A percentile compares a stretch with the other conserved stretches of the same genome.
Evolutionary conservation across 2,113 vertebrate species (phyloP).

Genomic region (Amblyopsis rosae): DNA sequence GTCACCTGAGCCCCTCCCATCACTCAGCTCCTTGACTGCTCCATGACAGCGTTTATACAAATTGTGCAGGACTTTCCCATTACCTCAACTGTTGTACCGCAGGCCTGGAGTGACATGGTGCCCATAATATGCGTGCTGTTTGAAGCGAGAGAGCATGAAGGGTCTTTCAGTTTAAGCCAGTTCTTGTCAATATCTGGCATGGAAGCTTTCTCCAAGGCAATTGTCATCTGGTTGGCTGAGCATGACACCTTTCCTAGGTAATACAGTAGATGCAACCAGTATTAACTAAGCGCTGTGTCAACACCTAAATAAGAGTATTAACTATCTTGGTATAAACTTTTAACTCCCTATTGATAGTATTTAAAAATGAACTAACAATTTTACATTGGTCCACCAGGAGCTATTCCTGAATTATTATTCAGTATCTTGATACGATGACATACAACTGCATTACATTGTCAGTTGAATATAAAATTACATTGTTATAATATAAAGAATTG

Average conservation of each 20-base stretch:
- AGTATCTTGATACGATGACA: too few species aligned
- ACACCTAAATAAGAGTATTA: too few species aligned
- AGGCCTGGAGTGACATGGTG: constrained; percentile 64
- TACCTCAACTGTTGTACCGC: constrained; percentile 73
- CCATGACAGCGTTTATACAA: too few species aligned
- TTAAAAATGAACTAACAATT: too few species aligned
- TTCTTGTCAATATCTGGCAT: constrained; percentile 62
- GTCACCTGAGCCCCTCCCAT: too few species aligned
- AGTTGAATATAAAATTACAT: not conserved
- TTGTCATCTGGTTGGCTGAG: constrained; percentile 56
- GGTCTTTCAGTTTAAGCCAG: constrained; percentile 64
- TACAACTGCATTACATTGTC: too few species aligned
- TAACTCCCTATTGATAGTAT: too few species aligned
- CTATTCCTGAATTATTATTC: too few species aligned
- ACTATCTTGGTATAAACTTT: too few species aligned
- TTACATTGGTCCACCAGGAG: too few species aligned
- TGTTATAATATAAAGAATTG: not conserved
- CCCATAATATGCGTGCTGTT: constrained; percentile 71
- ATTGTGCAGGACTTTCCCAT: not conserved
- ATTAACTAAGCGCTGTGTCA: too few species aligned
- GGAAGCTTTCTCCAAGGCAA: constrained; percentile 59
- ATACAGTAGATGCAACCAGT: not conserved
- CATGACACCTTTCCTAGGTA: constrained; percentile 60
- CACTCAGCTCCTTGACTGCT: too few species aligned
- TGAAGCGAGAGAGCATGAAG: constrained; percentile 63